Base-by-base conservation (phyloP, 2,797 vertebrate genomes). In the Antennarius maculatus region DNA sequence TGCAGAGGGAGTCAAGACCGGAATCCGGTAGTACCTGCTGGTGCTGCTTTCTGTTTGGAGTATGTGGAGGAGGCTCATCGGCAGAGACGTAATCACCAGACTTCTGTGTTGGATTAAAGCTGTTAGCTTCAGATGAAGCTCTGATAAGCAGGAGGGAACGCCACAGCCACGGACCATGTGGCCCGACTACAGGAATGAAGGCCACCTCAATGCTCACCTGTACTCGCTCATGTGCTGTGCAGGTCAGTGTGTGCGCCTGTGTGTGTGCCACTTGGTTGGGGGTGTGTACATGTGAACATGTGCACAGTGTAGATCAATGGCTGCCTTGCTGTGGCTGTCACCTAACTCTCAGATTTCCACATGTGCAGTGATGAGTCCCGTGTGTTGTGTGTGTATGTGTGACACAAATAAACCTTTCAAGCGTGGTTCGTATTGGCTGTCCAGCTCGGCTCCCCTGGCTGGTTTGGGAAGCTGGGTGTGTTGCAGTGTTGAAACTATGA, bases 161-260 rank as follows among this genome's bases (percentile, higher is more conserved):
- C 9, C 29, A 18, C 16, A 60, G 51, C 50, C 41, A 52, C 48
- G 52, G 62, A 74, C 0, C 1, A 95, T 94, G 93, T 94, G 94
- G 94, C 87, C 88, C 0, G 82, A 90, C 66, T 91, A 91, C 88
- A 88, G 91, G 92, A 91, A 91, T 53, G 93, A 94, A 79, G 76
- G 92, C 71, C 85, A 87, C n/a, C 94, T 97, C 81, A 95, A 95
- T 62, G 92, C 95, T 80, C 94, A 95, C 92, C 93, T 98, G 90
- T 94, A 93, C 84, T 93, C 95, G 60, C 95, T 93, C 88, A 98
- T 99, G 97, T 99, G 97, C 92, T 99, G 97, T 87, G 91, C 97
- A 87, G 97, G 97, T 99, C 86, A 94, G 96, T 98, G 93, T 81
- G 71, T 58, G 2, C 23, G 23, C 23, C 23, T 23, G 23, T 23